These are phyloP conservation scores for Chironomus riparius DNA, from an alignment of 2,888 invertebrate species.

Conservation along the genomic window DNA sequence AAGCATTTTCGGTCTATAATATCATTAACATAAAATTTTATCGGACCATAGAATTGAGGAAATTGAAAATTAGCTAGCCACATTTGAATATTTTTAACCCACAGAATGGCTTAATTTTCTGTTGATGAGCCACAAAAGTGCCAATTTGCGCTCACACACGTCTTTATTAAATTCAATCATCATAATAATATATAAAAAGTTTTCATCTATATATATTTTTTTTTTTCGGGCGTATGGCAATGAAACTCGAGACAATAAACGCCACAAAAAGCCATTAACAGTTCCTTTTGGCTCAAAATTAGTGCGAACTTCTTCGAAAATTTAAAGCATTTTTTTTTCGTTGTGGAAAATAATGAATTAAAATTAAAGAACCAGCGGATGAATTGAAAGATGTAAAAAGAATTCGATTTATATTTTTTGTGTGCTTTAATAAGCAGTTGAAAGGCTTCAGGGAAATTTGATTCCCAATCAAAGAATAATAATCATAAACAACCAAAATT, in stretches of 20 bases:
- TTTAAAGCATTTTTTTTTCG: neutral
- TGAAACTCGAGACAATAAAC: neutral
- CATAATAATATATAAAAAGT: neutral
- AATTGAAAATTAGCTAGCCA: neutral
- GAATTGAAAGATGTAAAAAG: no score
- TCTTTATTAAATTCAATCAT: neutral
- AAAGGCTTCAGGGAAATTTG: constrained; percentile 2
- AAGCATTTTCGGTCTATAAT: neutral
- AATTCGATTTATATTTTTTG: no score
- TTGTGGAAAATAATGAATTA: neutral
- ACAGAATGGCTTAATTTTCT: neutral
- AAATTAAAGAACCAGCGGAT: no score
- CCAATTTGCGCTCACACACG: neutral
- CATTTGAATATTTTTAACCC: neutral
- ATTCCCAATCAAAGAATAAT: constrained; percentile 6
- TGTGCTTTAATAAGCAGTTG: no score
- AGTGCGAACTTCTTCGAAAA: neutral
- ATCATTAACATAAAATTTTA: neutral
- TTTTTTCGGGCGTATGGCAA: neutral
- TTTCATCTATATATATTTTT: neutral
- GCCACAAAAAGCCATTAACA: no score
- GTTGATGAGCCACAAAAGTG: neutral
- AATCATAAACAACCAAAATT: neutral
- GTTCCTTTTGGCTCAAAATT: neutral
- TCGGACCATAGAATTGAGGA: neutral